Conservation (phyloP, 2,113 vertebrate genomes). For the Pavo muticus region DNA sequence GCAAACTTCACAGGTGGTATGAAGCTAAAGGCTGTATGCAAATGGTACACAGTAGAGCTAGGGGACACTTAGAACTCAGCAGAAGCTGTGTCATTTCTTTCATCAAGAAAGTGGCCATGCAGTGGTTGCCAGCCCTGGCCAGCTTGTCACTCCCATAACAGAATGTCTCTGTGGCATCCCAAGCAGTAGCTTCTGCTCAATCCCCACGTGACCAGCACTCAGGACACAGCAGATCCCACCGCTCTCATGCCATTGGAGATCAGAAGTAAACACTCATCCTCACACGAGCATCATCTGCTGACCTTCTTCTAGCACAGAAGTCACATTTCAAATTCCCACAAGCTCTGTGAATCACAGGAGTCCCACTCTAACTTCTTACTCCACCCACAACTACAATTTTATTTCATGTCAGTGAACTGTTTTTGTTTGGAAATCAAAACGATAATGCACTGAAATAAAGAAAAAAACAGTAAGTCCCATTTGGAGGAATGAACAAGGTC, state of each 20-base stretch:
- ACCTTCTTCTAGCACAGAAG: not conserved
- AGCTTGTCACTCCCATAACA: not conserved
- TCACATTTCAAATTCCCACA: not conserved
- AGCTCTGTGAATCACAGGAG: not conserved
- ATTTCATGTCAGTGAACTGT: not conserved
- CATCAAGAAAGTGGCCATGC: not conserved
- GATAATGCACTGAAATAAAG: not conserved
- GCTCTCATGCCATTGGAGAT: not conserved
- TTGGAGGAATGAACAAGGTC: not conserved
- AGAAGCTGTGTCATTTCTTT: not conserved
- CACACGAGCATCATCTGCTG: not conserved
- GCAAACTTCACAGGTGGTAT: not conserved
- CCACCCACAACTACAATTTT: not conserved
- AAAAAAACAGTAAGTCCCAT: not conserved
- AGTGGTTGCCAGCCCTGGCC: not conserved
- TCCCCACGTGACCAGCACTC: not conserved
- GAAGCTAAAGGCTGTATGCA: not conserved
- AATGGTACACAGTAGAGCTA: not conserved
- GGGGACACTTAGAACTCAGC: not conserved
- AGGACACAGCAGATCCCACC: too few relatives aligned
- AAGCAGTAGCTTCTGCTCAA: rapidly evolving
- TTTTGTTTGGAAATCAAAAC: not conserved
- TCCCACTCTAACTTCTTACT: not conserved
- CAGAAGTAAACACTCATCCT: not conserved
- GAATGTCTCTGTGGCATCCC: not conserved